A percentile compares a stretch with the other conserved stretches of the same genome.
These are phyloP conservation scores for Cabera pusaria DNA, from an alignment of 2,888 invertebrate genomes.

Conservation along the genomic window DNA sequence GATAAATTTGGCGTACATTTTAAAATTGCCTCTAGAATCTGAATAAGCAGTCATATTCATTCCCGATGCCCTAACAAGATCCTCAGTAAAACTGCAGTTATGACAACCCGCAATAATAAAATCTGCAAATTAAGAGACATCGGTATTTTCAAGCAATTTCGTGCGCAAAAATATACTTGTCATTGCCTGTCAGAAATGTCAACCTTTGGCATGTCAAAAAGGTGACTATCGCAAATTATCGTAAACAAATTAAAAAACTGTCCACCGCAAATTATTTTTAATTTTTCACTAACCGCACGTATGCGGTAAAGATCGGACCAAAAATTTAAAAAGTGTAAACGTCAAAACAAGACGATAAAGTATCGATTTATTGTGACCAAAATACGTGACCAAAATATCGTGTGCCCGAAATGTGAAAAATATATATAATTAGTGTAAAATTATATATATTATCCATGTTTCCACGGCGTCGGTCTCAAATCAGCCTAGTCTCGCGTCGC, in stretches of 20 bases:
- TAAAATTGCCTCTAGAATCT: no score
- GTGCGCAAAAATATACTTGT: constrained; percentile 12
- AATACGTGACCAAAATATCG: constrained; percentile 36
- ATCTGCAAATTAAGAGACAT: constrained; percentile 24
- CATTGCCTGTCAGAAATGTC: constrained; percentile 28
- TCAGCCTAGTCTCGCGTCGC: constrained; percentile 58
- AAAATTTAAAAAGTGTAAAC: constrained; percentile 3
- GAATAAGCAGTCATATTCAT: no score
- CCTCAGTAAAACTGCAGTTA: constrained; percentile 5
- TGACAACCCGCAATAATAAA: constrained; percentile 18
- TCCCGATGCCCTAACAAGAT: constrained; percentile 15
- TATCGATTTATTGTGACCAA: constrained; percentile 45
- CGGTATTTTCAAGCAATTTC: constrained; percentile 23
- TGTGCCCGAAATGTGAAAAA: constrained; percentile 50
- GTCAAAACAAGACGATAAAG: constrained; percentile 37
- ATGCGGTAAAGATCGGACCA: constrained; percentile 1
- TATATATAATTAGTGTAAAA: constrained; percentile 68
- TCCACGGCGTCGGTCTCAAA: constrained; percentile 35
- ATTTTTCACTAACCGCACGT: constrained; percentile 4
- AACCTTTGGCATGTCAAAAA: constrained; percentile 26
- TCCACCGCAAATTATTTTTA: constrained; percentile 11
- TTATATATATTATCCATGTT: constrained; percentile 61
- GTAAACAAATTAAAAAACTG: constrained; percentile 19
- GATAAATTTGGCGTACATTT: no score
- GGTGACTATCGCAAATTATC: constrained; percentile 23